Base-by-base conservation (phyloP, 1,140 invertebrate genomes). In the Drosophila serrata region DNA sequence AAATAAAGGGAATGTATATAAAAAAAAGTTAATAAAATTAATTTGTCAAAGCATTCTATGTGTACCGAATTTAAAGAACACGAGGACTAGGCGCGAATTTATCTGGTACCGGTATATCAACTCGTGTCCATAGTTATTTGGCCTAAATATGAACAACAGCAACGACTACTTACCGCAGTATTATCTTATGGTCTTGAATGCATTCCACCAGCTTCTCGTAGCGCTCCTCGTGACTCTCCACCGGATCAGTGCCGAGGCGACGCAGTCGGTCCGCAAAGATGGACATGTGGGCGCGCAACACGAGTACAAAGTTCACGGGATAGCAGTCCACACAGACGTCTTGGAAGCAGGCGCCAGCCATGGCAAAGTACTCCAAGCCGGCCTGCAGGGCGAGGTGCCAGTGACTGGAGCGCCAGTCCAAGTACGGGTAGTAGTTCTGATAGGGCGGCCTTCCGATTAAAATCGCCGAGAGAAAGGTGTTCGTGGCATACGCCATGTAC, bases 281-380 rank as follows among this genome's bases (percentile, higher is more conserved):
- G 24, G 55, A 58, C 69, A 90, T 70, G 42, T 90, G 85, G 8
- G 85, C 74, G 4, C 85, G 74, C 33, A 90, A 42, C 1, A 79
- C 56, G 1, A 90, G 43, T 0, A 85, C 33, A 49, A 63, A 90
- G 33, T 79, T 85, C 1, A 90, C 69, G 2, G 85, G 70, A 55
- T 90, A 90, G 39, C 86, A 81, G 22, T 90, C 85, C 9, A 81
- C 69, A n/a, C 85, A 90, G 6, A 70, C 84, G 40, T 90, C 85
- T 45, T 90, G 85, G 7, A 90, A 81, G 53, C 85, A 90, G 31
- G 85, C 85, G 3, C 85, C 85, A 40, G 55, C 19, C 85, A 90
- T 90, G 22, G 78, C 85, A 51, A 90, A 81, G 9, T 90, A 90
- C 48, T 90, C 85, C 7, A 90, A 31, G 3, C 74, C 75, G 8